Evolutionary conservation across 2,888 invertebrate genomes (phyloP).

Genomic region (Litoditis marina): DNA sequence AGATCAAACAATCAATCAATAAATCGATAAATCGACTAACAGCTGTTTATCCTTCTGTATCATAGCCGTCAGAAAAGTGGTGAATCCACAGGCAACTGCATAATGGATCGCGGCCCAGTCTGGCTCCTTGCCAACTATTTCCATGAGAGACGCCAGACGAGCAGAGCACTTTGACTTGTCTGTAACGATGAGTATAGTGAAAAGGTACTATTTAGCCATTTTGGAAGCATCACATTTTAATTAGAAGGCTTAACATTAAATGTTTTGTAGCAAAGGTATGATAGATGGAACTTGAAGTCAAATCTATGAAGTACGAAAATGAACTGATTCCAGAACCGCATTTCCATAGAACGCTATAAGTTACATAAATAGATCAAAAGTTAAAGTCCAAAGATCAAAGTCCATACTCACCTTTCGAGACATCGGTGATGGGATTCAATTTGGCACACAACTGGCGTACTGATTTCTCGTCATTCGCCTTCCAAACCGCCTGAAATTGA

Average conservation of each 20-base stretch:
- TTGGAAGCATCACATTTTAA: not conserved
- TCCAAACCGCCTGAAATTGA: slow-evolving; percentile 15
- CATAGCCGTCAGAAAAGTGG: slow-evolving; percentile 1
- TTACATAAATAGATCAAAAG: not conserved
- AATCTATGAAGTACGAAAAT: not conserved
- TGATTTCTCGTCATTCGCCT: slow-evolving; percentile 13
- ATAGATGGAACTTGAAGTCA: too few species aligned
- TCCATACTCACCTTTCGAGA: not conserved
- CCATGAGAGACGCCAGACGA: slow-evolving; percentile 12
- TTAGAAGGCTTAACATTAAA: too few species aligned
- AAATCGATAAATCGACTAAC: not conserved
- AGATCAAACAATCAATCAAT: not conserved
- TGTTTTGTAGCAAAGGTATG: too few species aligned
- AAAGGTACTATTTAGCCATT: not conserved
- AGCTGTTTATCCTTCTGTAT: slow-evolving; percentile 15
- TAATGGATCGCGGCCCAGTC: slow-evolving; percentile 20
- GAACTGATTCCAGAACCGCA: not conserved
- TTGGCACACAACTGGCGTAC: slow-evolving; percentile 17
- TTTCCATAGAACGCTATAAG: not conserved
- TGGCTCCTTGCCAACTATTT: slow-evolving; percentile 11
- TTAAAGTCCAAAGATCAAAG: not conserved
- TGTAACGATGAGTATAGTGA: not conserved
- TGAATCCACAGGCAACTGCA: slow-evolving; percentile 17
- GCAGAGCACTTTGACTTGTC: slow-evolving; percentile 7
- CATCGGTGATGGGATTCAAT: slow-evolving; percentile 14